These are phyloP conservation scores for Amphiprion ocellaris DNA, from an alignment of 2,113 vertebrate species.

Conservation along the genomic window DNA sequence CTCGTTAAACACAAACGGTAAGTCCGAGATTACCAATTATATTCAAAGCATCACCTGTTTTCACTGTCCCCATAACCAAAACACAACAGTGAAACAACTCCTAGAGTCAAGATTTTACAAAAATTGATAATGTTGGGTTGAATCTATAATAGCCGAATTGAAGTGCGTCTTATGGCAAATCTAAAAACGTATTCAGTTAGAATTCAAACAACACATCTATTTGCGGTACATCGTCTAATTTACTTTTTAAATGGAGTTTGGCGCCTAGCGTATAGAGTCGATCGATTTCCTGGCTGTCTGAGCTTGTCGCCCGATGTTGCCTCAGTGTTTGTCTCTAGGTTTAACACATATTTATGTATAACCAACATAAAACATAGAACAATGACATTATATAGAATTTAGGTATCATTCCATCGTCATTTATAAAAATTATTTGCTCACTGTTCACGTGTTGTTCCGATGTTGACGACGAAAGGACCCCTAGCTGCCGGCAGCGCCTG, in stretches of 20 bases:
- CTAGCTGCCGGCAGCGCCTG: conserved; percentile 37
- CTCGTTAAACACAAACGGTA: too few species aligned
- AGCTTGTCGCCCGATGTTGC: neutral
- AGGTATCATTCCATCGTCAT: neutral
- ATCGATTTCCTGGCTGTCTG: neutral
- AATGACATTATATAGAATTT: too few species aligned
- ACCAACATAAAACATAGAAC: neutral
- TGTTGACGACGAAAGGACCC: conserved; percentile 42
- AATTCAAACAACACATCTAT: neutral
- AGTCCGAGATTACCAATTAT: too few species aligned
- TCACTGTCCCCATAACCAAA: too few species aligned
- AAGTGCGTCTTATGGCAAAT: fast-evolving
- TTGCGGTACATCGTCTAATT: fast-evolving
- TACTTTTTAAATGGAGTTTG: neutral
- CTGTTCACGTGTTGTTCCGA: conserved; percentile 20
- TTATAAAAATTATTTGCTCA: neutral
- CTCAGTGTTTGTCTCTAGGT: neutral
- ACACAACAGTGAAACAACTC: neutral
- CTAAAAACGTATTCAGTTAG: too few species aligned
- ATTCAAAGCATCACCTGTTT: too few species aligned
- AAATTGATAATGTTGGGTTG: neutral
- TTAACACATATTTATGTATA: neutral
- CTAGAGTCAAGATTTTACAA: neutral
- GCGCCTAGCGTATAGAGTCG: neutral
- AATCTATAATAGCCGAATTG: neutral